Evolutionary conservation across 2,888 invertebrate species (phyloP).

Genomic region (Argyresthia goedartella): DNA sequence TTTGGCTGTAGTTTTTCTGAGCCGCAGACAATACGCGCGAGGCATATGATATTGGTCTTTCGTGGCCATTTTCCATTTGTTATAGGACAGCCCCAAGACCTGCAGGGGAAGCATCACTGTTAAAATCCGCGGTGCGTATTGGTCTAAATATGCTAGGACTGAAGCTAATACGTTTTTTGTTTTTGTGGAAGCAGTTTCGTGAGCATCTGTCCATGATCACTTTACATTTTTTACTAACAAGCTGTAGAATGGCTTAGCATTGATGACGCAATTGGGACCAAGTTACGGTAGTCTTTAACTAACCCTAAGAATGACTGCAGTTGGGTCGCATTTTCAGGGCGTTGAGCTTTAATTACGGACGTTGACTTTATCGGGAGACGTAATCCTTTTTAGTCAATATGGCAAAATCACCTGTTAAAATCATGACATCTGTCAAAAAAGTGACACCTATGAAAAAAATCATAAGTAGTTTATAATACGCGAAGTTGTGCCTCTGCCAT

Average conservation of each 20-base stretch:
- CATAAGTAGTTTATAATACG: too few relatives aligned
- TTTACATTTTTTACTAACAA: constrained; percentile 3
- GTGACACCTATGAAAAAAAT: too few relatives aligned
- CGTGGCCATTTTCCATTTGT: not conserved
- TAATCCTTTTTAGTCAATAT: not conserved
- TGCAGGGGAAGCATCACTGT: constrained; percentile 3
- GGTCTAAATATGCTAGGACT: constrained; percentile 3
- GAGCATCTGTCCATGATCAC: constrained; percentile 1
- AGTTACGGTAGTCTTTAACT: not conserved
- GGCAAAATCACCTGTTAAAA: not conserved
- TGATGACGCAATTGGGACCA: not conserved
- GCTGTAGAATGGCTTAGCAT: not conserved
- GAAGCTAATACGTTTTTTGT: constrained; percentile 4
- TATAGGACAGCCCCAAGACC: not conserved
- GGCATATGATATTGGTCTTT: not conserved
- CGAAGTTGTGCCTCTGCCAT: too few relatives aligned
- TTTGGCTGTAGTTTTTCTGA: constrained; percentile 4
- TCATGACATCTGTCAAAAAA: not conserved
- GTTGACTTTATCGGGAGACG: constrained; percentile 2
- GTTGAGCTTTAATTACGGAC: not conserved
- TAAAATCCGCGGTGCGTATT: not conserved
- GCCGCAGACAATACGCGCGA: not conserved
- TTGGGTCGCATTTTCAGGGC: not conserved
- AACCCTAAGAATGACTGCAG: constrained; percentile 5
- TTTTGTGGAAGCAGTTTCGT: not conserved